These are phyloP conservation scores for Sorex maritimensis DNA, from an alignment of 2,797 vertebrate species.

Conservation along the genomic window DNA sequence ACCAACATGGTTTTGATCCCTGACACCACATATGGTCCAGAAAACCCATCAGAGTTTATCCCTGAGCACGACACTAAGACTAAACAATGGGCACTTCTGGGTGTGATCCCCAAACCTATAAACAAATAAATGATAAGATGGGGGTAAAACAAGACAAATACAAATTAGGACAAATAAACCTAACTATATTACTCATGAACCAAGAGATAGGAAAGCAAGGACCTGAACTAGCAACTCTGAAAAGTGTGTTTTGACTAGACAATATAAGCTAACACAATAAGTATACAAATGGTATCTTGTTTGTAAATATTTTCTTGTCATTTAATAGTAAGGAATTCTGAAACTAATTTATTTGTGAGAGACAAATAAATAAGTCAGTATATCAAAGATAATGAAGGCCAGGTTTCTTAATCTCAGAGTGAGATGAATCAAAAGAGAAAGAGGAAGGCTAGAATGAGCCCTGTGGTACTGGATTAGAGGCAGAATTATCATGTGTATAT, in stretches of 20 bases:
- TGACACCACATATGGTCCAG: too few relatives aligned
- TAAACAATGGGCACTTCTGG: too few relatives aligned
- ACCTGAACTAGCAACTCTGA: neutral
- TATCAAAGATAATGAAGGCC: neutral
- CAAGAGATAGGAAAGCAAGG: neutral
- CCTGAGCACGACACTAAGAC: too few relatives aligned
- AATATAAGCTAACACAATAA: neutral
- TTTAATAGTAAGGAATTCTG: neutral
- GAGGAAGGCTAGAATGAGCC: neutral
- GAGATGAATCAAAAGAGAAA: constrained; percentile 24
- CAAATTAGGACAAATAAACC: neutral
- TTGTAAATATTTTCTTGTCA: neutral
- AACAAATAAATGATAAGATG: neutral
- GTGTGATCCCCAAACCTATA: too few relatives aligned
- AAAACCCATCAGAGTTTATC: too few relatives aligned
- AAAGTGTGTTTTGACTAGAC: neutral
- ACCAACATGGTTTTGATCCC: too few relatives aligned
- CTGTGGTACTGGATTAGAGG: neutral
- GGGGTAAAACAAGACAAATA: neutral
- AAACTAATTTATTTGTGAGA: neutral
- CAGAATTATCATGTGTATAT: neutral
- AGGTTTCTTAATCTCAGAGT: neutral
- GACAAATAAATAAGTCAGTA: neutral
- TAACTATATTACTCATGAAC: neutral
- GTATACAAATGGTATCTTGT: neutral